These are phyloP conservation scores for Alcedo quadribrachys DNA, from an alignment of 2,797 vertebrate genomes.

Conservation along the genomic window DNA sequence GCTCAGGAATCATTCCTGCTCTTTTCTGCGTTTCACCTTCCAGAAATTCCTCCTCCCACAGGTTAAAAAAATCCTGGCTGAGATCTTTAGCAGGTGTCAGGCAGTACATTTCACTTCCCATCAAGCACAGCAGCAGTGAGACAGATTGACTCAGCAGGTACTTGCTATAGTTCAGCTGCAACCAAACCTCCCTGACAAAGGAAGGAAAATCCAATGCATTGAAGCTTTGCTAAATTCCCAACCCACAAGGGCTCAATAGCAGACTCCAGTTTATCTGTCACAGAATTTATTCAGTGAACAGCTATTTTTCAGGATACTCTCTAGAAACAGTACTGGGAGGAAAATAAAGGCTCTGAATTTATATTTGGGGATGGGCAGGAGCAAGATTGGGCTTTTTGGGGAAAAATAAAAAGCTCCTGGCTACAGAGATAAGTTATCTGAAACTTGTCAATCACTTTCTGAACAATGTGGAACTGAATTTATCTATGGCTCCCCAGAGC, in stretches of 20 bases:
- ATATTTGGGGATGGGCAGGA: not conserved
- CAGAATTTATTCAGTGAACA: not conserved
- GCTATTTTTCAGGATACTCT: not conserved
- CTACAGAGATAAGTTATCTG: not conserved
- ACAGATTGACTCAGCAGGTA: slow-evolving; percentile 19
- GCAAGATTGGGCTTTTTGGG: not conserved
- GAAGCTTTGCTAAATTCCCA: not conserved
- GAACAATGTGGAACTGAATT: not conserved
- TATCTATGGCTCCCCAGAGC: not conserved
- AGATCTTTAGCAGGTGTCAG: slow-evolving; percentile 41
- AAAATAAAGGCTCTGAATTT: not conserved
- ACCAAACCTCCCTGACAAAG: not conserved
- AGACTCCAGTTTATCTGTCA: not conserved
- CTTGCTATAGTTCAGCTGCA: not conserved
- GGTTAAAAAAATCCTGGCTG: not conserved
- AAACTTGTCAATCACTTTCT: not conserved
- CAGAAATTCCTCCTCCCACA: slow-evolving; percentile 40
- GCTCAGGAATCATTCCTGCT: not conserved
- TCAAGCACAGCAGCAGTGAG: not conserved
- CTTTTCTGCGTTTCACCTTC: not conserved
- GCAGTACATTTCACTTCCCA: not conserved
- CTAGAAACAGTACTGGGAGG: fast-evolving
- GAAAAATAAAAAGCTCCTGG: not conserved
- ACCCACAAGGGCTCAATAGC: not conserved
- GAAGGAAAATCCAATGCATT: fast-evolving